Base-by-base conservation (phyloP, 2,797 vertebrate genomes). In the Calcarius lapponicus region DNA sequence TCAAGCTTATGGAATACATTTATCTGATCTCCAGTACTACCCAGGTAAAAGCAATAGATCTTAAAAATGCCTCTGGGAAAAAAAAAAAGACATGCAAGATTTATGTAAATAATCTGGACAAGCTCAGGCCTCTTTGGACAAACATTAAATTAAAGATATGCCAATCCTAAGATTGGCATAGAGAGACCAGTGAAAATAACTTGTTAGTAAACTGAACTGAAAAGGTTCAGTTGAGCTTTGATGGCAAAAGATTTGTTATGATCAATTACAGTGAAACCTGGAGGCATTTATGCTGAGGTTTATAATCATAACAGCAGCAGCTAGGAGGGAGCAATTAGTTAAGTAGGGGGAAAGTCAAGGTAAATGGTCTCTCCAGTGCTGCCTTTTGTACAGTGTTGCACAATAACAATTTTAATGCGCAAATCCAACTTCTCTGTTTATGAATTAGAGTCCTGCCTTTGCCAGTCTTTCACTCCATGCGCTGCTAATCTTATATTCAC, bases 401-500 rank as follows among this genome's bases (percentile, higher is more conserved):
- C 18, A 72, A 32, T 34, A 85, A 81, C 32, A 62, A 75, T 45
- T 88, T 86, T 47, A 81, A 70, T 78, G 50, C 38, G 76, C 38
- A 87, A 51, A 82, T 57, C 25, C 72, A 92, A 48, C 34, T 45
- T 69, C 29, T 70, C 69, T 80, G 57, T 57, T 91, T 87, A 78
- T 57, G 72, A 87, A 93, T 86, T 66, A 70, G 10, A 95, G 57
- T 51, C 32, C 61, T 86, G 28, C 29, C 75, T 93, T 91, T 87
- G 83, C 67, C 88, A 95, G 74, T 64, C 92, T 67, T 74, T 64
- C 79, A 72, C 72, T 83, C 65, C 81, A 62, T 40, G 54, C 84
- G 73, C 64, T 64, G 48, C 47, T 87, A 61, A 92, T 93, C 90
- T 92, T 90, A 74, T 40, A 79, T 56, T 90, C 83, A 74, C 57